phyloP scores from a whole-genome alignment of 2,113 vertebrate species.

The Prunella himalayana region DNA sequence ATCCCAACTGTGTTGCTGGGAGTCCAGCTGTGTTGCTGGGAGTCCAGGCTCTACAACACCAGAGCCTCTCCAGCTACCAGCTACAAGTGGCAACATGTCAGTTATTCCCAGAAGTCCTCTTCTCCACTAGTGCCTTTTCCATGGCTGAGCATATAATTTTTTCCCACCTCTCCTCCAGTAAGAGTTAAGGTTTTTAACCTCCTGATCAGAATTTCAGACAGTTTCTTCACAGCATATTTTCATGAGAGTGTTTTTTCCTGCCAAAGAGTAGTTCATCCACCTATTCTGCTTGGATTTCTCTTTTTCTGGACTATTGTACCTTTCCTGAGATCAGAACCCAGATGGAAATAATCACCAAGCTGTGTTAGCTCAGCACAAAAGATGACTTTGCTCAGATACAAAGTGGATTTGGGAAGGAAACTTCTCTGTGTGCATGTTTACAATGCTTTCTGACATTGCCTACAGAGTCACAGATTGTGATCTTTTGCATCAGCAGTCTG shows the following conservation, averaged over 20 bases:
- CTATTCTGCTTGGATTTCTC: background rate
- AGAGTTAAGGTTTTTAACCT: background rate
- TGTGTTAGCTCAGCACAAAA: background rate
- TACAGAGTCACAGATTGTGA: background rate
- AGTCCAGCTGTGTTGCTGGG: background rate
- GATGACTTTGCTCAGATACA: background rate
- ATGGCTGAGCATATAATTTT: background rate
- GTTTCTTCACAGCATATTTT: background rate
- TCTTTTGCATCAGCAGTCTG: background rate
- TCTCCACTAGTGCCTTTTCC: background rate
- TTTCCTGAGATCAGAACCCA: background rate
- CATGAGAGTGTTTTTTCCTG: background rate
- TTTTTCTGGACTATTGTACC: background rate
- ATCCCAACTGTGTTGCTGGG: background rate
- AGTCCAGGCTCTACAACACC: background rate
- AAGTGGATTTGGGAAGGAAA: background rate
- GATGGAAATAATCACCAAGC: background rate
- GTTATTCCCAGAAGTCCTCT: background rate
- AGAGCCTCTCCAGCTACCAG: background rate
- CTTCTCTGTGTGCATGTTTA: background rate
- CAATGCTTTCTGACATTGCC: background rate
- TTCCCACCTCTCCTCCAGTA: background rate
- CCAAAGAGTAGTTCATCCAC: background rate
- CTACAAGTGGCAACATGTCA: fast-evolving
- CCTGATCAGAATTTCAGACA: background rate